Evolutionary conservation across 2,888 invertebrate species (phyloP).

Genomic region (Acrocera orbiculus): DNA sequence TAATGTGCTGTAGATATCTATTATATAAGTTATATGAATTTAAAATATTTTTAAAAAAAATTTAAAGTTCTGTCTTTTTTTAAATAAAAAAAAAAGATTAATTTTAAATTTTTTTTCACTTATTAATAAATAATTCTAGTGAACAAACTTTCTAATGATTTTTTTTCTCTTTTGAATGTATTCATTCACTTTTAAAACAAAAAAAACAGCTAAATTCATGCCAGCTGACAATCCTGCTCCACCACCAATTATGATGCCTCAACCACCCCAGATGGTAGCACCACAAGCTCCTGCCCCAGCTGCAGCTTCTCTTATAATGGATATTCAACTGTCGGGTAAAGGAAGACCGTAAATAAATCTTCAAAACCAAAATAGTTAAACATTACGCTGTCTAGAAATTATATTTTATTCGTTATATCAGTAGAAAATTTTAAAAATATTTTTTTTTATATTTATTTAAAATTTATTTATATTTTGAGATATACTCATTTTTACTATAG

Average conservation of each 20-base stretch:
- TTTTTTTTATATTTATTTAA: no score
- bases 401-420: no score
- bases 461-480: no score
- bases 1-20: conserved; percentile 10
- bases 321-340: conserved; percentile 23
- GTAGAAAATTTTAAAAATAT: no score
- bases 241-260: conserved; percentile 18
- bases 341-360: no score
- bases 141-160: background rate
- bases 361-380: no score
- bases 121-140: background rate
- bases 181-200: conserved; percentile 1
- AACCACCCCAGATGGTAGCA: conserved; percentile 32
- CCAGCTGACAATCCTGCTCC: conserved; percentile 9
- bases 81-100: background rate
- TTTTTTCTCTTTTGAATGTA: conserved; percentile 1
- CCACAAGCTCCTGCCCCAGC: conserved; percentile 35
- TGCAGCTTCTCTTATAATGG: conserved; percentile 37
- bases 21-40: background rate
- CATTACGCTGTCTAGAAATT: no score
- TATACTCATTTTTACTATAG: no score
- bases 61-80: no score
- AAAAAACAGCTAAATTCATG: conserved; percentile 12
- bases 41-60: background rate
- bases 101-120: conserved; percentile 1